Conservation (phyloP, 2,113 vertebrate genomes). For the Rostratula benghalensis region DNA sequence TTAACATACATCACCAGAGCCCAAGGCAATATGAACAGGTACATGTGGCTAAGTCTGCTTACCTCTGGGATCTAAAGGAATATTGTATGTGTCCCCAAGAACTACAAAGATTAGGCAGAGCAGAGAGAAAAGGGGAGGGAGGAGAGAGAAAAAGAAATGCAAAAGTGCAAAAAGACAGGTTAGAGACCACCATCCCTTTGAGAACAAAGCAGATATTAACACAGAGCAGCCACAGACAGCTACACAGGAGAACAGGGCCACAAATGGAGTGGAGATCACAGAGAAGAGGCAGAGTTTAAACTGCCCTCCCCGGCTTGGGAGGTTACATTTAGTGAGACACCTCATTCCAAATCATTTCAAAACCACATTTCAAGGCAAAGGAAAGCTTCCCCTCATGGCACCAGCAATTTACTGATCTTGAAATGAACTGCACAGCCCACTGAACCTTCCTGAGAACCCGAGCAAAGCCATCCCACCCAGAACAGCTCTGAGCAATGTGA, state of each 20-base stretch:
- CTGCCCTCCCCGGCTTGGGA: not conserved
- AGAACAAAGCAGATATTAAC: conserved; percentile 78
- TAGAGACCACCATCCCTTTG: conserved; percentile 78
- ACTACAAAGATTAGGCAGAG: conserved; percentile 87
- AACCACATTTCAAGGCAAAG: not conserved
- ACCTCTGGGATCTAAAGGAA: conserved; percentile 99
- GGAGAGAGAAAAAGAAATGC: conserved; percentile 80
- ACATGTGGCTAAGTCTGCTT: conserved; percentile 76
- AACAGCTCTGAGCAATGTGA: rapidly evolving
- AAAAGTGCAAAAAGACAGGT: conserved; percentile 89
- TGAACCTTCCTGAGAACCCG: not conserved
- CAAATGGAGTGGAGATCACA: not conserved
- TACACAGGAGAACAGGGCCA: conserved; percentile 6
- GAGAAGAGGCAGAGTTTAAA: not conserved
- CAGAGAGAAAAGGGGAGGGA: conserved; percentile 72
- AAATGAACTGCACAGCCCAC: not conserved
- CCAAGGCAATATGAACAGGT: not conserved
- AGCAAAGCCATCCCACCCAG: not conserved
- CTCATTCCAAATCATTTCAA: not conserved
- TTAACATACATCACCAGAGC: conserved; percentile 18
- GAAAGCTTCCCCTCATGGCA: not conserved
- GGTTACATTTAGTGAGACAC: not conserved
- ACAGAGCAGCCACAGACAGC: conserved; percentile 55
- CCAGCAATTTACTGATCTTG: not conserved
- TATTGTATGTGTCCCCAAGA: conserved; percentile 99